Evolutionary conservation across 2,797 vertebrate genomes (phyloP), one percentile per base, ranked within the genome.

Genomic region (Emys orbicularis): DNA sequence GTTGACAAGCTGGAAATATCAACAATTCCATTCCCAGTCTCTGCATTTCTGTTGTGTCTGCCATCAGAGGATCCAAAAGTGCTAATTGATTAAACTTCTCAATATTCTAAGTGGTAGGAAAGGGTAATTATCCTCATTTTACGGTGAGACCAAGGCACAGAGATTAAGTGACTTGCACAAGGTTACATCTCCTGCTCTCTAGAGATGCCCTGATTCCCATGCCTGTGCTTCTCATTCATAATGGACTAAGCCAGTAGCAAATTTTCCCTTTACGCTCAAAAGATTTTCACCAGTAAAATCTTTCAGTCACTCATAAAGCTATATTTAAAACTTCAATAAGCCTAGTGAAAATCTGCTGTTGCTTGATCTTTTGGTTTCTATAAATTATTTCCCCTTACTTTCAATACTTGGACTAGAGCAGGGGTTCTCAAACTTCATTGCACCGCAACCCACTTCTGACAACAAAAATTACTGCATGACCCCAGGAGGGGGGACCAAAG

Each of bases 271-370:
- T 8, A 2, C 54, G 27, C 23, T 82, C 23, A n/a, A 3, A 6
- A 21, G 0, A 53, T n/a, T 81, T 34, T 54, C 86, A 79, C 34
- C 77, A 52, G 65, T 1, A 11, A 82, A 65, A 5, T 92, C 72
- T 74, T 93, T 61, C 34, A 86, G 56, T 54, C 59, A 1, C 82
- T 76, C 86, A 88, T 92, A 93, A 81, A 31, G 49, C 41, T 65
- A 54, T 79, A 23, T 94, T 96, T 87, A 90, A 88, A 84, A 92
- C 74, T 93, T 81, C 74, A 91, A 79, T 83, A 88, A 52, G 41
- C 44, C 79, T 16, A 5, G 89, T 90, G 81, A 93, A 88, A 96
- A 94, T 81, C 87, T 81, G 85, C 80, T 86, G 77, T 81, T 81
- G 80, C 41, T 49, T 94, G 91, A 95, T 79, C 80, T 56, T 12